Evolutionary conservation across 2,113 vertebrate genomes (phyloP).

Genomic region (Campylomormyrus tamandua): DNA sequence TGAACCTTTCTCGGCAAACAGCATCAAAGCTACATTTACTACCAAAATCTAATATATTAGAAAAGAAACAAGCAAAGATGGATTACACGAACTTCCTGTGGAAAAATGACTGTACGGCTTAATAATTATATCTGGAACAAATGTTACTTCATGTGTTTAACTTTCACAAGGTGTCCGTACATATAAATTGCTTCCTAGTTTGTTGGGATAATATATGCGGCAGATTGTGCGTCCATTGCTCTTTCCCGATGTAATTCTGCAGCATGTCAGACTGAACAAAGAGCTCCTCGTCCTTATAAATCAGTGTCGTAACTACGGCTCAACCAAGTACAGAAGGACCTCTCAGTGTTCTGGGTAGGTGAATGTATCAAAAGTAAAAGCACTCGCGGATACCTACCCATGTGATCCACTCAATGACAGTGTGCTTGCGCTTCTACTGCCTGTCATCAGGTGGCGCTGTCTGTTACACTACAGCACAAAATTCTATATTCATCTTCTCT

Average conservation of each 20-base stretch:
- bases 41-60: constrained; percentile 6
- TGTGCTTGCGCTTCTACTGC: not conserved
- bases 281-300: constrained; percentile 26
- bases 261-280: not conserved
- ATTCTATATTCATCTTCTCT: not conserved
- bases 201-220: constrained; percentile 23
- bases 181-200: constrained; percentile 41
- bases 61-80: constrained; percentile 39
- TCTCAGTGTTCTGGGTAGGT: not conserved
- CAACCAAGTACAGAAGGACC: not conserved
- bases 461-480: constrained; percentile 14
- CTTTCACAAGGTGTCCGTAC: constrained; percentile 38
- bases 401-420: not conserved
- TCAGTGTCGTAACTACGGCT: constrained; percentile 11
- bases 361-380: not conserved
- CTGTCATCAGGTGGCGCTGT: constrained; percentile 43
- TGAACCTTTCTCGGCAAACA: constrained; percentile 26
- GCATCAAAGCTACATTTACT: constrained; percentile 6
- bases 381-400: not conserved
- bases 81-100: not conserved
- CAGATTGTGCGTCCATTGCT: constrained; percentile 22
- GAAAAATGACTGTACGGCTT: not conserved
- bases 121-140: constrained; percentile 34
- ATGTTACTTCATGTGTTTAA: constrained; percentile 32
- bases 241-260: constrained; percentile 25